A percentile compares a stretch with the other conserved stretches of the same genome.
Evolutionary conservation across 2,888 invertebrate genomes (phyloP).

Genomic region (Maniola hyperantus): DNA sequence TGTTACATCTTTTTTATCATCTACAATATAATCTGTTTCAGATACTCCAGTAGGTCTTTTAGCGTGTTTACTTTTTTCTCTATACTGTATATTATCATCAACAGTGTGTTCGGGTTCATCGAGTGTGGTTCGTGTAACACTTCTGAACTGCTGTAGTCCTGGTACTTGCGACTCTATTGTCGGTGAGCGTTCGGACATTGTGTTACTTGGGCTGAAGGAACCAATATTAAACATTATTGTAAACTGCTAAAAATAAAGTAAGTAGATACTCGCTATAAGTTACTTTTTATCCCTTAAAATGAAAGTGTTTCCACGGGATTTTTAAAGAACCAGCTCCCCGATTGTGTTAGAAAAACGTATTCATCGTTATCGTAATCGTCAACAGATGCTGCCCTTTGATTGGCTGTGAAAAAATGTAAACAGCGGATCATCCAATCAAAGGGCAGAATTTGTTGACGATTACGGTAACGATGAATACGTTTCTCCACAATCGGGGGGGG

Average conservation of each 20-base stretch:
- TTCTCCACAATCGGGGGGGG: too few relatives aligned
- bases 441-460: too few relatives aligned
- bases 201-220: not conserved
- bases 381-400: too few relatives aligned
- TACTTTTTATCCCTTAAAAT: too few relatives aligned
- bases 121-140: not conserved
- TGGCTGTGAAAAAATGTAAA: too few relatives aligned
- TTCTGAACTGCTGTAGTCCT: not conserved
- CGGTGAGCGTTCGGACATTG: constrained; percentile 4
- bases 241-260: not conserved
- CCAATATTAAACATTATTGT: not conserved
- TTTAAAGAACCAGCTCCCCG: too few relatives aligned
- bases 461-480: too few relatives aligned
- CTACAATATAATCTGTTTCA: not conserved
- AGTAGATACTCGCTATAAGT: too few relatives aligned
- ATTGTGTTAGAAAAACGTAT: too few relatives aligned
- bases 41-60: not conserved
- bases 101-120: not conserved
- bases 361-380: too few relatives aligned
- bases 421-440: too few relatives aligned
- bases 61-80: not conserved
- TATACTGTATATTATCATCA: not conserved
- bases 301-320: too few relatives aligned
- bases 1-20: not conserved
- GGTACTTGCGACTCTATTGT: constrained; percentile 2